phyloP scores from a whole-genome alignment of 2,888 invertebrate species.

The Campoletis raptor region DNA sequence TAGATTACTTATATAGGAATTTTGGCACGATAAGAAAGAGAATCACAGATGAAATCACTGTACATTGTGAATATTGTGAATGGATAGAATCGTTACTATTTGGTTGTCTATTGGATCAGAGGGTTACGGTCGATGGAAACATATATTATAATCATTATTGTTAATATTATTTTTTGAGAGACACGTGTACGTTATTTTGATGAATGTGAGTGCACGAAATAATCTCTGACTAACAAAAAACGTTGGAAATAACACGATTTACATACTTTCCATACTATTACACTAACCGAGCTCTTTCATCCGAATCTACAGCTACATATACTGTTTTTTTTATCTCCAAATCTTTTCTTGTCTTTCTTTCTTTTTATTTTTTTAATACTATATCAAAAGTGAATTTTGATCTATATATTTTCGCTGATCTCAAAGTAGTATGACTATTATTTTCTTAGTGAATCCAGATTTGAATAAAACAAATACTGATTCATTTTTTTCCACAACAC shows the following conservation, averaged over 20 bases:
- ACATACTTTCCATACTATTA: conserved; percentile 55
- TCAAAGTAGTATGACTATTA: conserved; percentile 13
- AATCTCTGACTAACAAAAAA: conserved; percentile 30
- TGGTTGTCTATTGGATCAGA: conserved; percentile 40
- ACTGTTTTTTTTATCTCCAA: not conserved
- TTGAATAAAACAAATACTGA: not conserved
- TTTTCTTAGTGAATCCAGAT: conserved; percentile 10
- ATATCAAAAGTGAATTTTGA: conserved; percentile 37
- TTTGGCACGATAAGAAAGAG: conserved; percentile 84
- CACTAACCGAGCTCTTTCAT: conserved; percentile 36
- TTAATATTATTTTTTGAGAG: conserved; percentile 42
- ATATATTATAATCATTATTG: conserved; percentile 28
- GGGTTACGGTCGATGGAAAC: conserved; percentile 15
- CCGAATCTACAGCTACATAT: conserved; percentile 47
- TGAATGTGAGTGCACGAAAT: conserved; percentile 43
- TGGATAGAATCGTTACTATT: conserved; percentile 70
- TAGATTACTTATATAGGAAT: conserved; percentile 75
- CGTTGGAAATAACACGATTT: conserved; percentile 39
- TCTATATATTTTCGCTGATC: conserved; percentile 21
- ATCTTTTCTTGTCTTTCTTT: conserved; percentile 8
- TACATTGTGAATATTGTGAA: conserved; percentile 78
- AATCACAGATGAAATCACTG: conserved; percentile 84
- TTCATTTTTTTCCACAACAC: not conserved
- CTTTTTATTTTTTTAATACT: conserved; percentile 27
- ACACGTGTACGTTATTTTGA: not conserved